phyloP scores from a whole-genome alignment of 92 coral and sea anemone species.

The Muricea muricata region DNA sequence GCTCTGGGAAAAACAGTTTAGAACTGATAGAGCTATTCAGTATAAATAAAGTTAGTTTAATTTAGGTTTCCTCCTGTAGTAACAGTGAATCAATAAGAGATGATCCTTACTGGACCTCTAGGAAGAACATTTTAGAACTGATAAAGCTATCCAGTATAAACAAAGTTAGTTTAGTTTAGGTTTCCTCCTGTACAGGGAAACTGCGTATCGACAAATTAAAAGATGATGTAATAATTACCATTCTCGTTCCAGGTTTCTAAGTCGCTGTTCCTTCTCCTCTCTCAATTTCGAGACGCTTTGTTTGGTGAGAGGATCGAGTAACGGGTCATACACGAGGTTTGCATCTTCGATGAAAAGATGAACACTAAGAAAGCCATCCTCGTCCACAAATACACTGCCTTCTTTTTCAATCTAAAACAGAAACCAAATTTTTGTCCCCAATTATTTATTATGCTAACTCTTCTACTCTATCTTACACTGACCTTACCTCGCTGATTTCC shows the following conservation, averaged over 20 bases:
- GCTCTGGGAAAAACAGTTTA: not conserved
- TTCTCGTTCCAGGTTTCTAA: conserved; percentile 37
- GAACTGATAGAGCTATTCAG: not conserved
- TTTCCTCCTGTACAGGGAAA: too few relatives aligned
- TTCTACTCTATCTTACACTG: too few relatives aligned
- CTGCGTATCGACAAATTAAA: not conserved
- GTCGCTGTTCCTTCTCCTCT: conserved; percentile 80
- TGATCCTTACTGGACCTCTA: too few relatives aligned
- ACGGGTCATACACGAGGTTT: conserved; percentile 92
- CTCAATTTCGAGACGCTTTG: conserved; percentile 85
- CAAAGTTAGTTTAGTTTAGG: too few relatives aligned
- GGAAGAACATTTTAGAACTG: not conserved
- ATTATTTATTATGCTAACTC: too few relatives aligned
- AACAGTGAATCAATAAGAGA: not conserved
- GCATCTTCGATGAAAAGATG: conserved; percentile 76
- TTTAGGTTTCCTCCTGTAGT: not conserved
- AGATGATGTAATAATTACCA: not conserved
- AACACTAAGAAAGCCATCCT: conserved; percentile 86
- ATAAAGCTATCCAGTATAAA: not conserved
- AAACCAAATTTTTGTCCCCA: not conserved
- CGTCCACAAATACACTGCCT: conserved; percentile 90
- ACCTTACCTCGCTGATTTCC: conserved; percentile 77
- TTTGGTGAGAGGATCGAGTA: conserved; percentile 81
- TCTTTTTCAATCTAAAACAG: conserved; percentile 72
- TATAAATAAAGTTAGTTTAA: too few relatives aligned